Evolutionary conservation across 2,113 vertebrate species (phyloP), one percentile per base, ranked within the genome.

Genomic region (Microcebus griseorufus): DNA sequence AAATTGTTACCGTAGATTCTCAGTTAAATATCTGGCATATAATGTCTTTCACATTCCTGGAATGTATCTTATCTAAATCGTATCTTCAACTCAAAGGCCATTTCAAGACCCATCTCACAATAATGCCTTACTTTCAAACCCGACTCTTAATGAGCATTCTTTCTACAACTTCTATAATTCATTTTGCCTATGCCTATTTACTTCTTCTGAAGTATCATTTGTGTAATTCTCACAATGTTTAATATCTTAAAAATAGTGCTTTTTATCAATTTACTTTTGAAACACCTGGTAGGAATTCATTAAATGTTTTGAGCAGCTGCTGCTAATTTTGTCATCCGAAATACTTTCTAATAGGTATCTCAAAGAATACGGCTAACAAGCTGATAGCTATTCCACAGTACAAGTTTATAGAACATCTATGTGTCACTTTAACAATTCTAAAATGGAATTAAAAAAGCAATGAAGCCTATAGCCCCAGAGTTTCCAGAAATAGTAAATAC

Each of bases 351-450:
- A 88, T 22, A 69, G 45, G 5, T 58, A 42, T 80, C 45, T 94
- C 69, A 93, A 79, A 94, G 29, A 62, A 58, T 70, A 67, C 1
- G 0, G 58, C 27, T 90, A 78, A 82, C 45, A 64, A 80, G 48
- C 8, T 78, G 10, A 78, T 48, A 32, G 9, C 34, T 69, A 87
- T 34, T 79, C 13, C 51, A 79, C 27, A 48, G 78, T 29, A 91
- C 22, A 82, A 60, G 65, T 82, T 53, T 90, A 84, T 93, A 94
- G 23, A 95, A 97, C 86, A 93, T n/a, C 42, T 73, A 29, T 25
- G 55, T 67, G 22, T 76, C 53, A 91, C 84, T 76, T 95, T 62
- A 88, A 96, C 45, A 97, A 94, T 14, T 89, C 3, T 27, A 93
- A 32, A 86, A 79, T 53, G 9, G 7, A 4, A 91, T 64, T 12